Evolutionary conservation across 2,113 vertebrate species (phyloP).

Genomic region (Cheirogaleus medius): DNA sequence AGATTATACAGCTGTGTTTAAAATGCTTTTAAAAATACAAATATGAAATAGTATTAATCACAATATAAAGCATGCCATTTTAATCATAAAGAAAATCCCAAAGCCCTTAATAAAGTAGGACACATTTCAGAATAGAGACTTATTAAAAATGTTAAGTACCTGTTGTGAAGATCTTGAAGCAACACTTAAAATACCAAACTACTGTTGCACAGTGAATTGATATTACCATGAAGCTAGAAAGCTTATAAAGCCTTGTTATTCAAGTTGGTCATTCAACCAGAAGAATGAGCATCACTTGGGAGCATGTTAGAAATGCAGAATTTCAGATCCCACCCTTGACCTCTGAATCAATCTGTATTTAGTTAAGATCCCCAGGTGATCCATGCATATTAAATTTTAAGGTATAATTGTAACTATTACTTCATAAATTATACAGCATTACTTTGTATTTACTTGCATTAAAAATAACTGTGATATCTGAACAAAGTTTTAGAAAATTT

Average conservation of each 20-base stretch:
- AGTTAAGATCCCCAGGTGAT: background rate
- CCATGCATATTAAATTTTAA: background rate
- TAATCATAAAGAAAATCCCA: background rate
- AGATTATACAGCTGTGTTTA: background rate
- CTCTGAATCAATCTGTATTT: background rate
- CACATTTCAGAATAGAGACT: background rate
- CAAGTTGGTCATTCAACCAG: background rate
- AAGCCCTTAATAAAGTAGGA: conserved; percentile 1
- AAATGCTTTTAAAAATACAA: background rate
- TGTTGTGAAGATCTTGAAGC: background rate
- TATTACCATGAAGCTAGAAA: background rate
- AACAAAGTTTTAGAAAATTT: conserved; percentile 20
- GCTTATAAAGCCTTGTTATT: background rate
- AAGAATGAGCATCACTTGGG: background rate
- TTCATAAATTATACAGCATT: background rate
- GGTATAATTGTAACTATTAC: background rate
- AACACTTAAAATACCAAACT: background rate
- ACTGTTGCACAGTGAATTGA: background rate
- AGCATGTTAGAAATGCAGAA: background rate
- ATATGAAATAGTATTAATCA: background rate
- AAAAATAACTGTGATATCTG: background rate
- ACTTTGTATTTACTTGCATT: conserved; percentile 21
- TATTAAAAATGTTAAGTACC: background rate
- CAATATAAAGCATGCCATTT: background rate
- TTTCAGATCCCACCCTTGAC: background rate